phyloP scores from a whole-genome alignment of 2,113 vertebrate genomes.

The Plotosus lineatus region DNA sequence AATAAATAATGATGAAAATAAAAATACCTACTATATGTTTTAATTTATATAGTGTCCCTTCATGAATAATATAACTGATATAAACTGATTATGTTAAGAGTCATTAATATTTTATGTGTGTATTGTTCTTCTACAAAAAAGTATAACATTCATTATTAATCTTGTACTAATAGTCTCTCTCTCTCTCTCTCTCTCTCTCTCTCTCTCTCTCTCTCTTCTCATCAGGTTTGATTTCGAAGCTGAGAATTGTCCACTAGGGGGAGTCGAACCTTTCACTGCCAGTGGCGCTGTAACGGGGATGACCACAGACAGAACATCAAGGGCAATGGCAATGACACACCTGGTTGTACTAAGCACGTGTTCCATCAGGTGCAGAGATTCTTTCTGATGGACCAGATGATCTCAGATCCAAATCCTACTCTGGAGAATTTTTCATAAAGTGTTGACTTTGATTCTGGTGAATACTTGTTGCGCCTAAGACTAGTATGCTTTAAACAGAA shows the following conservation, averaged over 20 bases:
- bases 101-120: not conserved
- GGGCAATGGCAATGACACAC: not conserved
- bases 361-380: not conserved
- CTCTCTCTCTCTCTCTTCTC: not conserved
- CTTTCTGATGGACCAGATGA: not conserved
- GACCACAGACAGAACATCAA: not conserved
- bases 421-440: not conserved
- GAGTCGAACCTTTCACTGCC: not conserved
- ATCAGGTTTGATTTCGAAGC: not conserved
- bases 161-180: not conserved
- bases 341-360: too few species aligned
- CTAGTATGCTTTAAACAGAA: not conserved
- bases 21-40: too few species aligned
- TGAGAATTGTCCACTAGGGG: conserved; percentile 7
- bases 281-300: not conserved
- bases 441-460: not conserved
- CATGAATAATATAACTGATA: not conserved
- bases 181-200: not conserved
- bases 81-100: not conserved
- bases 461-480: too few species aligned
- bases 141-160: too few species aligned
- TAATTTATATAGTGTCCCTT: not conserved
- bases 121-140: too few species aligned
- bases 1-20: too few species aligned
- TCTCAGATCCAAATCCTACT: not conserved